Conservation (phyloP, 2,888 invertebrate genomes). For the Andrena fulva region DNA sequence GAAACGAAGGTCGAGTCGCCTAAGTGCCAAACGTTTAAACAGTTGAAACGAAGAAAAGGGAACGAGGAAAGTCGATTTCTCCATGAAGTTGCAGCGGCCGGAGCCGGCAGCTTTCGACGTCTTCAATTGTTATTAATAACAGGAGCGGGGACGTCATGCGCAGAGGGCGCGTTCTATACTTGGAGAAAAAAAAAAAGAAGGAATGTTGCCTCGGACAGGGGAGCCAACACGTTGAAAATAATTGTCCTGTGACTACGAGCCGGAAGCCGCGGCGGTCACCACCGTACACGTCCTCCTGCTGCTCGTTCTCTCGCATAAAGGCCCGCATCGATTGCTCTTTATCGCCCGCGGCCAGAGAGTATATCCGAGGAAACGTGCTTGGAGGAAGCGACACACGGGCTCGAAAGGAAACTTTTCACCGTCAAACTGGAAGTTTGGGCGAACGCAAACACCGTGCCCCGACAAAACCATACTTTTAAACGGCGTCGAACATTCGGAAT, state of each 20-base stretch:
- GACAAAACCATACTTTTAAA: not conserved
- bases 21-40: not conserved
- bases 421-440: not conserved
- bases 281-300: conserved; percentile 44
- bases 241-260: conserved; percentile 65
- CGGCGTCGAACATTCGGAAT: not conserved
- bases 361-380: conserved; percentile 43
- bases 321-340: conserved; percentile 60
- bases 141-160: conserved; percentile 10
- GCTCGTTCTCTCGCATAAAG: conserved; percentile 54
- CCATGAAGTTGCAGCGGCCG: not conserved
- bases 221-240: conserved; percentile 59
- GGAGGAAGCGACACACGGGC: conserved; percentile 33
- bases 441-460: conserved; percentile 10
- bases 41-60: not conserved
- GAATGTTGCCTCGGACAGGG: conserved; percentile 22
- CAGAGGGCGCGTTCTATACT: conserved; percentile 55
- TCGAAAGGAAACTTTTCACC: conserved; percentile 6
- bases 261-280: conserved; percentile 62
- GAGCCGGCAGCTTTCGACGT: conserved; percentile 33
- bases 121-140: conserved; percentile 58
- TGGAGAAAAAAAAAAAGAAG: conserved; percentile 51
- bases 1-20: not conserved
- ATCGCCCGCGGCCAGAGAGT: conserved; percentile 39
- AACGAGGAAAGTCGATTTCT: not conserved